Percentiles rank a stretch among this genome's conserved stretches.
These are phyloP conservation scores for Capromys pilorides DNA, from an alignment of 2,797 vertebrate species.

Conservation along the genomic window DNA sequence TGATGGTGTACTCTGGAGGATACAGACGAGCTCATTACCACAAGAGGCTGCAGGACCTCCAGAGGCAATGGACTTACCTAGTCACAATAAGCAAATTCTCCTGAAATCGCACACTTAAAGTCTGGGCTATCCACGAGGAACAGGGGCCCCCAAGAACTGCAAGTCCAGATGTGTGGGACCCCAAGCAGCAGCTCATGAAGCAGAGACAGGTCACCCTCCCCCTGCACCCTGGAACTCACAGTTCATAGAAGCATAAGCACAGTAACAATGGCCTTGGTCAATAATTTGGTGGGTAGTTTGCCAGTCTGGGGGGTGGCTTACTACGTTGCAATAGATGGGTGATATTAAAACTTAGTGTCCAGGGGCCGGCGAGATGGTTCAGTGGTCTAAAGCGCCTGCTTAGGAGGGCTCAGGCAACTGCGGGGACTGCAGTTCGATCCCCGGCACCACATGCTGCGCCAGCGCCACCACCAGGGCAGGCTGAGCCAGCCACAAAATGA, in stretches of 20 bases:
- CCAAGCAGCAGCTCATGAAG: fast-evolving
- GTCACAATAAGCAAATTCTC: not conserved
- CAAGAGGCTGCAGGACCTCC: constrained; percentile 61
- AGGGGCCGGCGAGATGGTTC: too few relatives aligned
- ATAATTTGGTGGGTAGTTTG: not conserved
- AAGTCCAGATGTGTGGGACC: not conserved
- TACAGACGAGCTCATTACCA: constrained; percentile 73
- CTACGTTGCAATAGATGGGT: not conserved
- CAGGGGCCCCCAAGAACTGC: not conserved
- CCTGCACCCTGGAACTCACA: not conserved
- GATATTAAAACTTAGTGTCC: not conserved
- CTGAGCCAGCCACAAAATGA: too few relatives aligned
- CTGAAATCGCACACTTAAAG: not conserved
- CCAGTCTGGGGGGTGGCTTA: not conserved
- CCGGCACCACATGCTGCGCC: too few relatives aligned
- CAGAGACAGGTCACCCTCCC: not conserved
- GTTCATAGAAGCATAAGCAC: not conserved
- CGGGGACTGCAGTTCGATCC: too few relatives aligned
- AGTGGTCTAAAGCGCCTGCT: too few relatives aligned
- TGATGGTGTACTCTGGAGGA: constrained; percentile 96
- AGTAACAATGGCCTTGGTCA: not conserved
- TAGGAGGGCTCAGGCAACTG: too few relatives aligned
- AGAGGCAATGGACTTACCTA: not conserved
- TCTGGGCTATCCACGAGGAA: not conserved
- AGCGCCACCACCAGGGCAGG: too few relatives aligned